phyloP scores from a whole-genome alignment of 2,888 invertebrate species.

The Hemithea aestivaria region DNA sequence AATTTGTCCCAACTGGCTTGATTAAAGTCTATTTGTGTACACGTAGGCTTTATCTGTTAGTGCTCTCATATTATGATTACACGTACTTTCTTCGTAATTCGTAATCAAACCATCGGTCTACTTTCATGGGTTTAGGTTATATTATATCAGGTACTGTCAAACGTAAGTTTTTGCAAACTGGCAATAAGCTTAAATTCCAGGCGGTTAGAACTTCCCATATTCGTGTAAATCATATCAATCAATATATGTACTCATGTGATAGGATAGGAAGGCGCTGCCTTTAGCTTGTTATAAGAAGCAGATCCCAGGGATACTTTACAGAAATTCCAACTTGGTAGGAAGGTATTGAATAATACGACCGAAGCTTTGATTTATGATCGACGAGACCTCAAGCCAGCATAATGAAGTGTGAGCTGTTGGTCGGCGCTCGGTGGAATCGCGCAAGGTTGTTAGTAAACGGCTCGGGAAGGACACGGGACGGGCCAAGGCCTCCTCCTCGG shows the following conservation, averaged over 20 bases:
- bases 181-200: no score
- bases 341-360: not conserved
- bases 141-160: no score
- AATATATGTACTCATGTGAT: no score
- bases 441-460: slow-evolving; percentile 60
- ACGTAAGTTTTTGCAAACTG: no score
- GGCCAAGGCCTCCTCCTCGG: slow-evolving; percentile 55
- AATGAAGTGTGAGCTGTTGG: slow-evolving; percentile 16
- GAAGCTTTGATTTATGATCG: slow-evolving; percentile 1
- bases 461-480: slow-evolving; percentile 58
- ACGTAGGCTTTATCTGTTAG: slow-evolving; percentile 31
- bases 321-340: not conserved
- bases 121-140: no score
- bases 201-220: no score
- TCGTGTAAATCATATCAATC: no score
- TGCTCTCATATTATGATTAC: slow-evolving; percentile 1
- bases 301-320: not conserved
- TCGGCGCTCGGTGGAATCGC: slow-evolving; percentile 34
- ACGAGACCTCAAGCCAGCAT: slow-evolving; percentile 7
- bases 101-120: no score
- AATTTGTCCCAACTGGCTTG: slow-evolving; percentile 61
- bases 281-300: slow-evolving; percentile 1
- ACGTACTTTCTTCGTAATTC: no score
- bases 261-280: no score
- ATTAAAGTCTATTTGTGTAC: slow-evolving; percentile 54